Evolutionary conservation across 2,888 invertebrate species (phyloP), one percentile per base, ranked within the genome.

Genomic region (Leptinotarsa peninsularis): DNA sequence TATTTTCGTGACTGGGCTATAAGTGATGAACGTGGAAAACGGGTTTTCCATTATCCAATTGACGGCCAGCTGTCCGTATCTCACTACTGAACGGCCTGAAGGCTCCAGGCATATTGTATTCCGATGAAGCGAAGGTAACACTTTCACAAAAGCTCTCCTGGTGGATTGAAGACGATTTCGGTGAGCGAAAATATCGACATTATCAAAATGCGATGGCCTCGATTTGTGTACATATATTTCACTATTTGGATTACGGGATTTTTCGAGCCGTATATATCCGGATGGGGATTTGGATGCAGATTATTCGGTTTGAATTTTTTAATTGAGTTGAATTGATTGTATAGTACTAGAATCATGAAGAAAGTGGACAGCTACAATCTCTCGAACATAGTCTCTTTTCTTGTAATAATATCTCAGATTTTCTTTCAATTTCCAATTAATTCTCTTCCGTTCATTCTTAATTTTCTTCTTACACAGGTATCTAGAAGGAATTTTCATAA

Each of bases 51-150:
- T 63, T 63, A 63, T 33, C 14, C 33, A 15, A 63, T 63, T 33
- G 63, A 33, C 27, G 63, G 33, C 58, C 63, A 63, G 27, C 27
- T 63, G 63, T 63, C 63, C 56, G 18, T 60, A 33, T 63, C 63
- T 63, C 33, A 63, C 15, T 17, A 63, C 58, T 10, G 14, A 21
- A 21, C 21, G 23, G 33, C 63, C 63, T 13, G 10, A n/a, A 27
- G 27, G 33, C 27, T 33, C 33, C 14, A 27, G 63, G 63, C 63
- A 23, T n/a, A 63, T 63, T 63, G 63, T 63, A 27, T 17, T 63
- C 17, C 33, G 27, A 15, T 18, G 63, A 15, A 63, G 63, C 63
- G 63, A 27, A 63, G 63, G 63, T 27, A 63, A 63, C 63, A 18
- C 5, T 7, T 33, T n/a, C 15, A 63, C 63, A 63, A 63, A 43